A percentile compares a stretch with the other conserved stretches of the same genome.
Conservation (phyloP, 2,113 vertebrate genomes). For the Hiodon alosoides region DNA sequence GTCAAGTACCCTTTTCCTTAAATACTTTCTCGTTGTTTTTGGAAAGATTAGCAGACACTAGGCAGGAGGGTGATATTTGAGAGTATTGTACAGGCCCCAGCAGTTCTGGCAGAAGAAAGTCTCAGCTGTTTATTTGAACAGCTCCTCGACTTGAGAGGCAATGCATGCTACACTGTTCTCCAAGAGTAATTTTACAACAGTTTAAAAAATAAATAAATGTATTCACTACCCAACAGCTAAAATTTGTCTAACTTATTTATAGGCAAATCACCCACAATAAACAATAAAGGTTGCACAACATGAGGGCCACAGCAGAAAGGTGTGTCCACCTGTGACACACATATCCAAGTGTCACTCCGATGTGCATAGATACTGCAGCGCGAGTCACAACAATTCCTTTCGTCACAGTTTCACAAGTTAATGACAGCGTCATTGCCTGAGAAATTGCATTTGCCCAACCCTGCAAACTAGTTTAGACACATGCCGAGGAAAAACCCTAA, state of each 20-base stretch:
- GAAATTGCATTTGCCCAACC: not conserved
- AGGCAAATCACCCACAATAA: not conserved
- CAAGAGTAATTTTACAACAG: not conserved
- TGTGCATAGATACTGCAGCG: not conserved
- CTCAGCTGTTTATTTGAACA: constrained; percentile 13
- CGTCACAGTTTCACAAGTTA: not conserved
- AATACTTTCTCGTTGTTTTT: constrained; percentile 61
- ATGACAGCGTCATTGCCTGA: constrained; percentile 1
- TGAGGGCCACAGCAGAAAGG: not conserved
- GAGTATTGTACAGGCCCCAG: constrained; percentile 42
- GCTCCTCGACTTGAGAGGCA: constrained; percentile 8
- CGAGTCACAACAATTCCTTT: not conserved
- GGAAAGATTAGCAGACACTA: constrained; percentile 45
- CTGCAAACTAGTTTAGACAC: not conserved
- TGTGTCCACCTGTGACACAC: constrained; percentile 26
- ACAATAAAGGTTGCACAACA: not conserved
- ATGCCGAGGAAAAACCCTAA: not conserved
- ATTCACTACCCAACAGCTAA: not conserved
- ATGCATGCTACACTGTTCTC: not conserved
- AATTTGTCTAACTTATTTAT: too few species aligned
- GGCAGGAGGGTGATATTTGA: constrained; percentile 53
- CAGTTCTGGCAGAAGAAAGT: constrained; percentile 24
- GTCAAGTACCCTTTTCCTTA: constrained; percentile 45
- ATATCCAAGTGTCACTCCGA: not conserved
- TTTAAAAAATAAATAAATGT: not conserved